These are phyloP conservation scores for Oncorhynchus masou DNA, from an alignment of 2,113 vertebrate genomes.

Conservation along the genomic window DNA sequence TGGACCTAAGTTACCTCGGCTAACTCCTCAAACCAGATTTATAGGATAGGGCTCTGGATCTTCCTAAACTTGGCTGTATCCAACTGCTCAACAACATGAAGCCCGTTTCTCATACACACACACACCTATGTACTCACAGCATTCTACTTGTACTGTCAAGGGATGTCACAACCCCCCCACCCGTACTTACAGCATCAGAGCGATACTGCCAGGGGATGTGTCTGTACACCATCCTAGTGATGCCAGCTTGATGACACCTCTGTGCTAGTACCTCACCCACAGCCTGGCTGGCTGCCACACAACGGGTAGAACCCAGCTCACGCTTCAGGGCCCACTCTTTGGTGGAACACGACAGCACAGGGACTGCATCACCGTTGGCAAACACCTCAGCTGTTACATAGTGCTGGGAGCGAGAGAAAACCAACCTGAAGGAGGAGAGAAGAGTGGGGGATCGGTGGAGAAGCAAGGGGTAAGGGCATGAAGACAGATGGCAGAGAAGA, in stretches of 20 bases:
- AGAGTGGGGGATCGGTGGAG: not conserved
- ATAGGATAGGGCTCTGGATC: too few relatives aligned
- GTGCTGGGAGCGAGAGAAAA: conserved; percentile 80
- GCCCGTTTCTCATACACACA: too few relatives aligned
- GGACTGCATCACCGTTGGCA: conserved; percentile 60
- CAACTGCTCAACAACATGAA: too few relatives aligned
- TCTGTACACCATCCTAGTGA: conserved; percentile 84
- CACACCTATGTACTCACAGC: too few relatives aligned
- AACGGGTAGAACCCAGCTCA: conserved; percentile 81
- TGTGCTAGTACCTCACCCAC: conserved; percentile 85
- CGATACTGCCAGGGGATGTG: conserved; percentile 81
- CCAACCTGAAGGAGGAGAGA: conserved; percentile 71
- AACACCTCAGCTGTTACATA: conserved; percentile 82
- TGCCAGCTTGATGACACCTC: conserved; percentile 86
- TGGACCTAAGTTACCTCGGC: too few relatives aligned
- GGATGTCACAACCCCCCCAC: too few relatives aligned
- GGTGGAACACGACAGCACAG: conserved; percentile 87
- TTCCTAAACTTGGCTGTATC: too few relatives aligned
- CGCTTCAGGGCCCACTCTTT: conserved; percentile 90
- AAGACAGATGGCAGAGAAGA: not conserved
- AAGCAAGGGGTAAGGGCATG: too few relatives aligned
- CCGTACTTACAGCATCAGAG: conserved; percentile 79
- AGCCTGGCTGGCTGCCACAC: conserved; percentile 81
- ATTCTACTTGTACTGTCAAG: too few relatives aligned
- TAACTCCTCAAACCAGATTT: too few relatives aligned